Percentiles rank a stretch among this genome's conserved stretches.
Evolutionary conservation across 2,113 vertebrate species (phyloP).

Genomic region (Megalops atlanticus): DNA sequence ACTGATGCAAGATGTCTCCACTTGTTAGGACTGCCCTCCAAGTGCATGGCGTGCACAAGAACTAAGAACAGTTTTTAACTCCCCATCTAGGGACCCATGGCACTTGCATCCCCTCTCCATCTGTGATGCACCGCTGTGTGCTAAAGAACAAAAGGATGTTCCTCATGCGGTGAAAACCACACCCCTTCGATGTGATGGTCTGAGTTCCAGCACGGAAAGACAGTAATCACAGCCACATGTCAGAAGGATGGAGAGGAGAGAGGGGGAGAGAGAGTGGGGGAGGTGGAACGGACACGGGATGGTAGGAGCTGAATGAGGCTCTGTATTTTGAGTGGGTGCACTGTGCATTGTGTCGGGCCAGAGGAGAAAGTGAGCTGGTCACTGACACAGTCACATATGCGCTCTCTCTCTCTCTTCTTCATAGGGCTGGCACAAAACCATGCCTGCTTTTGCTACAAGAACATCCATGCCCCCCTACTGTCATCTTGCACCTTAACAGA

Average conservation of each 20-base stretch:
- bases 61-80: neutral
- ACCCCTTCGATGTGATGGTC: neutral
- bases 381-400: slow-evolving; percentile 31
- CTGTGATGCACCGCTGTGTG: neutral
- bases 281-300: neutral
- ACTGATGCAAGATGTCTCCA: neutral
- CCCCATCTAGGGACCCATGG: neutral
- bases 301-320: neutral
- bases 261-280: neutral
- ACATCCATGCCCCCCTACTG: neutral
- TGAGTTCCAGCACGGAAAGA: neutral
- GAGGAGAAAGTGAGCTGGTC: slow-evolving; percentile 13
- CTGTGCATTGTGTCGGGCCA: neutral
- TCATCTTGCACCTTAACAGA: neutral
- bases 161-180: neutral
- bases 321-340: neutral
- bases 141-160: neutral
- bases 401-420: slow-evolving; percentile 5
- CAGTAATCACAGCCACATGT: neutral
- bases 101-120: neutral
- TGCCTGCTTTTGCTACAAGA: neutral
- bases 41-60: neutral
- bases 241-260: neutral
- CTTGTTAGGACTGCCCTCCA: too few species aligned
- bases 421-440: neutral